Evolutionary conservation across 1,140 invertebrate genomes (phyloP).

Genomic region (Drosophila kikkawai): DNA sequence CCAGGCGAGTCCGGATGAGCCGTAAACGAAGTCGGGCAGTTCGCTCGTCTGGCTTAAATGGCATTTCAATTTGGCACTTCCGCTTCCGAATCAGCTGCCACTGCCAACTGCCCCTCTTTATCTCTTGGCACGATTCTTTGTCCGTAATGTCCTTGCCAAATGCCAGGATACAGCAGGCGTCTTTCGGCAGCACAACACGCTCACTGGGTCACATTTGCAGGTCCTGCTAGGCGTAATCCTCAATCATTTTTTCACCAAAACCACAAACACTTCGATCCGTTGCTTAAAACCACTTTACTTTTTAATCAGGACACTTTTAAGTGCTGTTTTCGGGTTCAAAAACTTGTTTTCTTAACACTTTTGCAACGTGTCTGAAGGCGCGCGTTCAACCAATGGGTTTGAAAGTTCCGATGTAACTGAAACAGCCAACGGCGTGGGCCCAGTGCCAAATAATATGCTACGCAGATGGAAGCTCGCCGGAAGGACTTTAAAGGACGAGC

Average conservation of each 20-base stretch:
- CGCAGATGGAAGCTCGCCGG: constrained; percentile 34
- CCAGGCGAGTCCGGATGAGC: constrained; percentile 15
- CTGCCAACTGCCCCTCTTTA: background rate
- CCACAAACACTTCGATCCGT: constrained; percentile 22
- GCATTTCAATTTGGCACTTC: constrained; percentile 81
- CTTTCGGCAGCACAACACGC: constrained; percentile 24
- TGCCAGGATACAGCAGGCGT: constrained; percentile 16
- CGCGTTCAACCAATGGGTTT: constrained; percentile 64
- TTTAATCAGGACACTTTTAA: constrained; percentile 36
- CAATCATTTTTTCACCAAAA: background rate
- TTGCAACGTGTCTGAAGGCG: constrained; percentile 28
- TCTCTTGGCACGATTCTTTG: constrained; percentile 49
- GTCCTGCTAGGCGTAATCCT: constrained; percentile 6
- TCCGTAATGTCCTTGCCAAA: constrained; percentile 76
- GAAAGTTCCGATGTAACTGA: constrained; percentile 76
- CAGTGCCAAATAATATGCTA: constrained; percentile 26
- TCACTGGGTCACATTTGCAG: constrained; percentile 34
- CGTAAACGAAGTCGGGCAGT: constrained; percentile 48
- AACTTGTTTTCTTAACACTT: constrained; percentile 49
- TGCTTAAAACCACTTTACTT: constrained; percentile 52
- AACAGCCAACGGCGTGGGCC: constrained; percentile 45
- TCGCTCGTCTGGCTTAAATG: constrained; percentile 68
- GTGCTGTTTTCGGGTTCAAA: constrained; percentile 66
- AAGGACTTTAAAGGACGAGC: constrained; percentile 51
- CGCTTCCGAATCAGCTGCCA: constrained; percentile 61